phyloP scores from a whole-genome alignment of 2,888 invertebrate species.

The Drosophila engyochracea region DNA sequence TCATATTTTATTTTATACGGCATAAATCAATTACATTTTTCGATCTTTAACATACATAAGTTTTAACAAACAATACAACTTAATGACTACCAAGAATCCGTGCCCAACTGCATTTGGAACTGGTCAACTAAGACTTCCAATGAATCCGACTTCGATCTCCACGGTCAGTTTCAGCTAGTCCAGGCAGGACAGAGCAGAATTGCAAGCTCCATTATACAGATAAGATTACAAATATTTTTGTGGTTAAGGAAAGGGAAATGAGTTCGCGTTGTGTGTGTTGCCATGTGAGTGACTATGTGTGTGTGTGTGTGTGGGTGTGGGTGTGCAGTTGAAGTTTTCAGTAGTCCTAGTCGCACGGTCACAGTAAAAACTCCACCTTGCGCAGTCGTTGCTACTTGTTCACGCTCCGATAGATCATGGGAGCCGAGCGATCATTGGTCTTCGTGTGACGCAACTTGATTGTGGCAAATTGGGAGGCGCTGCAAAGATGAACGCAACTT shows the following conservation, averaged over 20 bases:
- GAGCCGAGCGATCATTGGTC: slow-evolving; percentile 94
- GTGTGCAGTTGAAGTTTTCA: slow-evolving; percentile 42
- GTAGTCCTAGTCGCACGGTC: slow-evolving; percentile 35
- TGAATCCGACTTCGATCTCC: slow-evolving; percentile 19
- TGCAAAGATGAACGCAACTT: slow-evolving; percentile 84
- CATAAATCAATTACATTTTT: slow-evolving; percentile 59
- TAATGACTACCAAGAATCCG: slow-evolving; percentile 76
- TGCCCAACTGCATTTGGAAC: slow-evolving; percentile 50
- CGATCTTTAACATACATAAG: slow-evolving; percentile 62
- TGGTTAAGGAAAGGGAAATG: slow-evolving; percentile 20
- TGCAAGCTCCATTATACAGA: slow-evolving; percentile 21
- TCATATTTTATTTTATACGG: slow-evolving; percentile 53
- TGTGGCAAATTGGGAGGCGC: slow-evolving; percentile 94
- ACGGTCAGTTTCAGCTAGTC: slow-evolving; percentile 28
- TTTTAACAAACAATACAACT: slow-evolving; percentile 78
- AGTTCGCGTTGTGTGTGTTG: slow-evolving; percentile 10
- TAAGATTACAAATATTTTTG: slow-evolving; percentile 30
- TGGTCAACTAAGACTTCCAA: slow-evolving; percentile 37
- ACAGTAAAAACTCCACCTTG: slow-evolving; percentile 72
- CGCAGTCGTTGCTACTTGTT: slow-evolving; percentile 81
- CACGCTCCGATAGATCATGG: slow-evolving; percentile 87
- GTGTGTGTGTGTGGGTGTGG: background rate
- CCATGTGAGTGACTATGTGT: background rate
- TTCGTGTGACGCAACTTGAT: slow-evolving; percentile 95
- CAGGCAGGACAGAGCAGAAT: slow-evolving; percentile 19